Conservation (phyloP, 2,113 vertebrate species). For the Scolopax mira region DNA sequence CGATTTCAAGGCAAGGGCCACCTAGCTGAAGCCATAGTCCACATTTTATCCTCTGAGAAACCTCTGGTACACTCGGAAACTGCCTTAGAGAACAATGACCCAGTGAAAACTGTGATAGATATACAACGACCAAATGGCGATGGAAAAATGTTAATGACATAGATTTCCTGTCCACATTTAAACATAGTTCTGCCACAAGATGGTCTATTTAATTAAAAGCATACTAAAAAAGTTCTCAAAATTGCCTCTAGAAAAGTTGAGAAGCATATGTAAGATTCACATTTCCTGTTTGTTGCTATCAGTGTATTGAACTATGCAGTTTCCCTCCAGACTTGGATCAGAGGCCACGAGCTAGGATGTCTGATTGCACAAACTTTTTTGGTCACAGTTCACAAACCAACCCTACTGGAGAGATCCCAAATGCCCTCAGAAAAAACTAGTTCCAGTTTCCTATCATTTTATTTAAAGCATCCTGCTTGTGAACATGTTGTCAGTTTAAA, state of each 20-base stretch:
- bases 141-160: neutral
- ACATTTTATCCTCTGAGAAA: neutral
- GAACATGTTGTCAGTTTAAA: neutral
- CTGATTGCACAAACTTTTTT: neutral
- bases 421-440: neutral
- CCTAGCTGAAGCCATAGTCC: neutral
- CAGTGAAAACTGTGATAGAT: neutral
- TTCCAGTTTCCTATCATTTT: neutral
- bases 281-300: conserved; percentile 5
- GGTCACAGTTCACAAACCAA: neutral
- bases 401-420: conserved; percentile 6
- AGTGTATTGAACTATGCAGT: neutral
- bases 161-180: neutral
- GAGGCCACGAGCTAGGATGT: neutral
- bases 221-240: neutral
- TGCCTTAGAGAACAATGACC: conserved; percentile 19
- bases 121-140: neutral
- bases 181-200: neutral
- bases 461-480: neutral
- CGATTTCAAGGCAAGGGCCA: neutral
- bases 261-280: neutral
- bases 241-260: neutral
- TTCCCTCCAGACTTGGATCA: neutral
- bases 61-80: neutral
- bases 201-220: neutral